Conservation (phyloP, 2,888 invertebrate genomes). For the Polymixis lichenea region DNA sequence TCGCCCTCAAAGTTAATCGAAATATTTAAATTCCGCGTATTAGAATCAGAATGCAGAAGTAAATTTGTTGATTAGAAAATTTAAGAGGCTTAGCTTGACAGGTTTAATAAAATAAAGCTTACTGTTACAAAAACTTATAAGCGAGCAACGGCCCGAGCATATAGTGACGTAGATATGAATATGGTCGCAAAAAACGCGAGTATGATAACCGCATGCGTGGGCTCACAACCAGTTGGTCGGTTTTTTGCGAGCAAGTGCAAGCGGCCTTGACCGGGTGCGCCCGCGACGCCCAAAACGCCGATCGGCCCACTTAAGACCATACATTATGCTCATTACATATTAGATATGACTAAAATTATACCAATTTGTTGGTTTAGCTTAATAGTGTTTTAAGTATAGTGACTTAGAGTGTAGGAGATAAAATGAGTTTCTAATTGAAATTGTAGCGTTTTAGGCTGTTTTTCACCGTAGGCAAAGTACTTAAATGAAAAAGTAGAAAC, state of each 20-base stretch:
- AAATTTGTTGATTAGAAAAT: constrained; percentile 29
- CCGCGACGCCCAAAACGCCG: constrained; percentile 78
- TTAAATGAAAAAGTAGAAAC: no score
- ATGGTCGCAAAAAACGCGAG: constrained; percentile 67
- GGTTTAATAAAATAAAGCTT: constrained; percentile 35
- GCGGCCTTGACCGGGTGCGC: constrained; percentile 86
- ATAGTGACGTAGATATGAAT: constrained; percentile 65
- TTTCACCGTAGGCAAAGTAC: not conserved
- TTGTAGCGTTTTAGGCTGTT: not conserved
- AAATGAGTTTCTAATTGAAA: constrained; percentile 24
- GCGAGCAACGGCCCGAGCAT: constrained; percentile 72
- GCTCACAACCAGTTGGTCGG: constrained; percentile 82
- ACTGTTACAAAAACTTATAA: constrained; percentile 56
- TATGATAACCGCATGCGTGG: constrained; percentile 81
- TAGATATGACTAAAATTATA: constrained; percentile 58
- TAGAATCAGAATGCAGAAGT: constrained; percentile 20
- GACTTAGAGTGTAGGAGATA: constrained; percentile 6
- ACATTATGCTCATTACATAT: constrained; percentile 63
- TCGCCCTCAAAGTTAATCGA: not conserved
- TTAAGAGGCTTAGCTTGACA: constrained; percentile 40
- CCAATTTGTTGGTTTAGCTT: constrained; percentile 45
- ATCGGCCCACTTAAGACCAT: constrained; percentile 71
- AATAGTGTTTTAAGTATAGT: constrained; percentile 43
- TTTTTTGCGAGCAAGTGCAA: constrained; percentile 87
- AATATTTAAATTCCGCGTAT: not conserved